These are phyloP conservation scores for Adineta ricciae DNA, from an alignment of 2,888 invertebrate species.

Conservation along the genomic window DNA sequence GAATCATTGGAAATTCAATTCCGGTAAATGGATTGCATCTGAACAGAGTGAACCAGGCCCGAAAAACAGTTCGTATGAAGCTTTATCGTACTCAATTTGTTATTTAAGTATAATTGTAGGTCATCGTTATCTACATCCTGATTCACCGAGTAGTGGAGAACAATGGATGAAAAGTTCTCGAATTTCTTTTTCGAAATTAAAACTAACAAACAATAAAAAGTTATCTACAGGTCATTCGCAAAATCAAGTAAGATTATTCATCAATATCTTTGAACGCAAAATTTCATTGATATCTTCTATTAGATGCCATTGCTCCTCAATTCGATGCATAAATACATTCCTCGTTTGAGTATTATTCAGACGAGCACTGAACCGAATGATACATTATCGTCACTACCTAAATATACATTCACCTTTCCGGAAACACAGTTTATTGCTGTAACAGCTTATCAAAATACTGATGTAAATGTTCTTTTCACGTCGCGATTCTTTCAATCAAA, in stretches of 20 bases:
- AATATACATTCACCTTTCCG: conserved; percentile 43
- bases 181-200: conserved; percentile 34
- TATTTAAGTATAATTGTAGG: background rate
- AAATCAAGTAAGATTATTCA: background rate
- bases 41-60: conserved; percentile 39
- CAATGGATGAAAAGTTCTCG: conserved; percentile 35
- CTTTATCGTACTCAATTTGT: background rate
- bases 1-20: conserved; percentile 48
- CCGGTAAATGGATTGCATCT: conserved; percentile 46
- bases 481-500: background rate
- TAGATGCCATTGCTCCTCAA: conserved; percentile 41
- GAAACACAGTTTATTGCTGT: conserved; percentile 49
- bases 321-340: conserved; percentile 49
- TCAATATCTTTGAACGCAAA: background rate
- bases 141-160: conserved; percentile 34
- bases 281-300: background rate
- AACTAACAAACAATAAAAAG: conserved; percentile 35
- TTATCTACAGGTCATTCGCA: background rate
- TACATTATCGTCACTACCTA: background rate
- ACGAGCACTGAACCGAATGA: conserved; percentile 39
- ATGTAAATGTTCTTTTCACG: conserved; percentile 39
- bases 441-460: conserved; percentile 49
- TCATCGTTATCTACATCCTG: conserved; percentile 35
- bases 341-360: conserved; percentile 41
- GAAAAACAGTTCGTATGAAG: background rate